Evolutionary conservation across 2,113 vertebrate species (phyloP), one percentile per base, ranked within the genome.

Genomic region (Merops nubicus): DNA sequence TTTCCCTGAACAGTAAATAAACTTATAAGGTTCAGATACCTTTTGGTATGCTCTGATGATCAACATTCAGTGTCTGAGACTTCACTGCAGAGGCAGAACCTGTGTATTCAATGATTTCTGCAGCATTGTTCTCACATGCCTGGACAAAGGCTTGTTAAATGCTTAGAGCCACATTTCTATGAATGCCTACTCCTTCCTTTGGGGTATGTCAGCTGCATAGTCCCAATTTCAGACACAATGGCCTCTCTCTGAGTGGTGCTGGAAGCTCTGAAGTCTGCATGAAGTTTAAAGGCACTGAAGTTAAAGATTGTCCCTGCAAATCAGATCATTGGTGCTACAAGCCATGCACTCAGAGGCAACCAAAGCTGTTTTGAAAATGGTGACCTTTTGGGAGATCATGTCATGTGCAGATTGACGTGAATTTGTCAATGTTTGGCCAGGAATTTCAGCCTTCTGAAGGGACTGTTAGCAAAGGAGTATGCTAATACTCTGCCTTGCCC

Each of bases 1-100:
- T 89, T 92, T 72, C 15, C 47, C 68, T 42, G 33, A 84, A 75
- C 57, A 87, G 76, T 79, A 76, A 87, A 96, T 85, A 89, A 91
- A 65, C 57, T 31, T 72, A 31, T 1, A 4, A 83, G 21, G 50
- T 76, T 94, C 40, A 95, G 76, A 62, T 38, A 91, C 11, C 14
- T 91, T 96, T 88, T 78, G 54, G 26, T 68, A 48, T 8, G 36
- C 91, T 33, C 36, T 90, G 56, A 72, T 33, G 29, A 74, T 64
- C 69, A 76, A 31, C 15, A 51, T 4, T 85, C 23, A 18, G 25
- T 38, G n/a, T 20, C 62, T 53, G 42, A 79, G 36, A 25, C 8
- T 82, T 57, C 47, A 26, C 12, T 2, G 3, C 20, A 47, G 29
- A 47, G 29, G 29, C 15, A 56, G 43, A 88, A 57, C 5, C 5